phyloP scores from a whole-genome alignment of 2,113 vertebrate genomes.

The Cygnus atratus region DNA sequence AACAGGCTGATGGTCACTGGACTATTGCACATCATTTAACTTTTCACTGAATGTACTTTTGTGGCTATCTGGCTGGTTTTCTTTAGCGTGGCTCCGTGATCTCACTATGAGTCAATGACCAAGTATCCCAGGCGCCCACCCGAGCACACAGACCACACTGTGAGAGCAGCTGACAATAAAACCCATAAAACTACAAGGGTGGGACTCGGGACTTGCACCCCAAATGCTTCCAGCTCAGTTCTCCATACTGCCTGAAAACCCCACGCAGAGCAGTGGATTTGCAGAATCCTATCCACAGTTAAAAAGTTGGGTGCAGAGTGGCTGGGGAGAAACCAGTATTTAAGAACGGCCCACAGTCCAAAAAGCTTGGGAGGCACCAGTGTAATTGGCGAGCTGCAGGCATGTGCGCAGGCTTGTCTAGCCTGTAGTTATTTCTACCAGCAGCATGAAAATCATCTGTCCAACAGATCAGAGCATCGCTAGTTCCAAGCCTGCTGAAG shows the following conservation, averaged over 20 bases:
- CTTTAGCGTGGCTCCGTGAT: not conserved
- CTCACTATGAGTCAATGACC: not conserved
- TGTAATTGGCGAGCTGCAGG: slow-evolving; percentile 10
- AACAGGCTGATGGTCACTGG: not conserved
- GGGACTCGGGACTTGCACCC: not conserved
- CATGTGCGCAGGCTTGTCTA: not conserved
- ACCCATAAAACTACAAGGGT: not conserved
- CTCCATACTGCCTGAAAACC: not conserved
- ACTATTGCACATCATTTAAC: not conserved
- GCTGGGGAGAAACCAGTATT: not conserved
- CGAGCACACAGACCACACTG: not conserved
- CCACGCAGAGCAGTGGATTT: accelerated
- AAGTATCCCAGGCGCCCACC: not conserved
- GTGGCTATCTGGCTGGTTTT: not conserved
- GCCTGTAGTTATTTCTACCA: slow-evolving; percentile 36
- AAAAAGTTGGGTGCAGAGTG: not conserved
- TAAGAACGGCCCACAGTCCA: not conserved
- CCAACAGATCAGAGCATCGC: not conserved
- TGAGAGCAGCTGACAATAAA: not conserved
- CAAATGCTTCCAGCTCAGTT: not conserved
- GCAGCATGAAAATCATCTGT: slow-evolving; percentile 45
- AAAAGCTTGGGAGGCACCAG: not conserved
- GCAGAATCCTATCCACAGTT: not conserved
- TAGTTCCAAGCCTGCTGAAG: slow-evolving; percentile 34
- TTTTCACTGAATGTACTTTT: not conserved